These are phyloP conservation scores for Loxodonta africana DNA, from an alignment of 2,113 vertebrate genomes.

Conservation along the genomic window DNA sequence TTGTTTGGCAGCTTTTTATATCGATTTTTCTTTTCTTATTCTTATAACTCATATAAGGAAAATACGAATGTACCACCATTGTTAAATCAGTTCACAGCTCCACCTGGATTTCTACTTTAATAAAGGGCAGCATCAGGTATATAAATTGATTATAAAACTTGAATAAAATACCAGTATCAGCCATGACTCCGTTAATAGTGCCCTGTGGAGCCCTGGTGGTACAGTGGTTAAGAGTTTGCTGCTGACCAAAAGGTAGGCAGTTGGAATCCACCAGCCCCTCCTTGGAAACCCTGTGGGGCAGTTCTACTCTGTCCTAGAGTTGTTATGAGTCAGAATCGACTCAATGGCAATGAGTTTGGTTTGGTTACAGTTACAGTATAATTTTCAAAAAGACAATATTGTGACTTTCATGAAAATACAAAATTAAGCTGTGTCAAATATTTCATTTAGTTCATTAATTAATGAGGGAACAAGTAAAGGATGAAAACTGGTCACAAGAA, in stretches of 20 bases:
- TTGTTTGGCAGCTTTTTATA: neutral
- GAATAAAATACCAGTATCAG: slow-evolving; percentile 5
- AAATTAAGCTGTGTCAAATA: neutral
- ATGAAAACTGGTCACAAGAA: neutral
- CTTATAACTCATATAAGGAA: neutral
- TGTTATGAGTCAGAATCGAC: no score
- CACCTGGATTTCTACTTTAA: neutral
- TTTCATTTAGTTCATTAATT: neutral
- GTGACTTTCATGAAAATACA: neutral
- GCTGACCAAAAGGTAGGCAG: no score
- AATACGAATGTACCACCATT: neutral
- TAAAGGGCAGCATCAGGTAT: neutral
- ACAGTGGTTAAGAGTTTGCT: no score
- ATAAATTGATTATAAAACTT: neutral
- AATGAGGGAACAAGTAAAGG: neutral
- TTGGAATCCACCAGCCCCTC: no score
- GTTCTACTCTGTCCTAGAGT: no score
- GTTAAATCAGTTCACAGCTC: neutral
- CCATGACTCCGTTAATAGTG: neutral
- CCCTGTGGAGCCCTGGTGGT: no score
- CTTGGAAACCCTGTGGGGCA: no score
- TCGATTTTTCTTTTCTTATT: neutral
- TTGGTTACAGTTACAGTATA: neutral
- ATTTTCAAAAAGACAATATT: neutral
- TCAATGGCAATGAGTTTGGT: no score